These are phyloP conservation scores for Sinocyclocheilus anshuiensis DNA, from an alignment of 2,113 vertebrate genomes.

Conservation along the genomic window DNA sequence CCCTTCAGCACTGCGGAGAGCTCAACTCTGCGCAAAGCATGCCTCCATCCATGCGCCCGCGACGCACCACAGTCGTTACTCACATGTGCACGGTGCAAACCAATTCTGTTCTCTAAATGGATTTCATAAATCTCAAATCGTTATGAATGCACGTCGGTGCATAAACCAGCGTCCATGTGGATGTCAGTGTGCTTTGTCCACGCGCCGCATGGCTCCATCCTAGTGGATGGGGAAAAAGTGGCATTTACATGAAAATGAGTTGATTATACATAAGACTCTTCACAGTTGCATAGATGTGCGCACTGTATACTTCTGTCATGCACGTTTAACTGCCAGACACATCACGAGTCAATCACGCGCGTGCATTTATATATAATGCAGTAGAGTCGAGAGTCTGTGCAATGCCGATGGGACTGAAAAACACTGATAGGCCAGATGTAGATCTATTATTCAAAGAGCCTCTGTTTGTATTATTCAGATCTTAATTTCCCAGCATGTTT, in stretches of 20 bases:
- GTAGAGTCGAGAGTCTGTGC: slow-evolving; percentile 24
- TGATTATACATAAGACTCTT: neutral
- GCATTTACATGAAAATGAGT: neutral
- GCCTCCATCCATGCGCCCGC: slow-evolving; percentile 33
- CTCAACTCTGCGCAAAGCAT: slow-evolving; percentile 42
- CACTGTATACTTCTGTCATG: slow-evolving; percentile 13
- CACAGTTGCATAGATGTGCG: neutral
- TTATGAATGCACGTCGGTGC: slow-evolving; percentile 25
- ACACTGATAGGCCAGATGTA: slow-evolving; percentile 44
- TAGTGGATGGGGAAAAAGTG: slow-evolving; percentile 27
- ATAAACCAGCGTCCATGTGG: slow-evolving; percentile 48
- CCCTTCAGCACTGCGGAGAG: slow-evolving; percentile 48
- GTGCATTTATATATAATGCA: slow-evolving; percentile 39
- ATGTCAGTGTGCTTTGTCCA: slow-evolving; percentile 53
- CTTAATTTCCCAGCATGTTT: slow-evolving; percentile 25
- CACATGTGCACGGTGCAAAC: slow-evolving; percentile 23
- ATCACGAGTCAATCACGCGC: slow-evolving; percentile 7
- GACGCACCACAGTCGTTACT: slow-evolving; percentile 20
- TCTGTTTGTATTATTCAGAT: slow-evolving; percentile 38
- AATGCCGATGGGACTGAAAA: slow-evolving; percentile 26
- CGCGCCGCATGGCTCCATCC: slow-evolving; percentile 46
- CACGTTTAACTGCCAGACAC: slow-evolving; percentile 33
- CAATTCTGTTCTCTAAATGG: slow-evolving; percentile 19
- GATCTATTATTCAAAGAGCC: slow-evolving; percentile 34
- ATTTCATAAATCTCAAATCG: slow-evolving; percentile 42